Evolutionary conservation across 2,888 invertebrate species (phyloP), one percentile per base, ranked within the genome.

Genomic region (Andrena camellia): DNA sequence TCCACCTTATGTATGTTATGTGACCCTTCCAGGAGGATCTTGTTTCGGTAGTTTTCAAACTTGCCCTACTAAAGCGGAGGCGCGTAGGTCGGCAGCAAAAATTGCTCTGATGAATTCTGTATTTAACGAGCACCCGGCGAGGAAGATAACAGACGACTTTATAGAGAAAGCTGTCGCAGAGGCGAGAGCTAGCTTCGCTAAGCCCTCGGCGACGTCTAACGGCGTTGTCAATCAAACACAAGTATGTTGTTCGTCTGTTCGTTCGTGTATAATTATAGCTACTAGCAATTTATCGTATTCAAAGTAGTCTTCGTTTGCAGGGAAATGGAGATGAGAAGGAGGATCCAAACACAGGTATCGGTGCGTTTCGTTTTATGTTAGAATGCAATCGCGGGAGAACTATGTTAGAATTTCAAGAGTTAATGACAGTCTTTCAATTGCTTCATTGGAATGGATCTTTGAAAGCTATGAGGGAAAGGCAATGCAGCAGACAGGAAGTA

Each of bases 361-460:
- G 96, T 17, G 96, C 96, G 33, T 96, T 96, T 92, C 95, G 96
- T 79, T 96, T 96, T 90, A 96, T 96, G 96, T 93, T 96, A 85
- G 96, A 96, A 90, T 95, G 96, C 77, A 96, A 96, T 92, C 95
- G 95, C 83, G 96, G 96, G 0, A 96, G 98, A 86, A 98, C 98
- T 71, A 98, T 99, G 98, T 95, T 99, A 86, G 98, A 99, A 94
- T 99, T 98, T 95, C 98, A 99, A 94, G 98, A 99, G 94, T 95
- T 99, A 91, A 99, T 99, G 99, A 99, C 98, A n/a, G 98, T 99
- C 66, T 99, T 99, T 95, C 98, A 99, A 95, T 95, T 99, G 88
- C 95, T 99, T 71, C 99, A 99, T 94, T 99, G 99, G 99, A 99
- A 99, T 94, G 99, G 99, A n/a, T 98, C 98, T 88, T 94, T 99